These are phyloP conservation scores for Mesorhabditis belari DNA, from an alignment of 2,888 invertebrate genomes.

Conservation along the genomic window DNA sequence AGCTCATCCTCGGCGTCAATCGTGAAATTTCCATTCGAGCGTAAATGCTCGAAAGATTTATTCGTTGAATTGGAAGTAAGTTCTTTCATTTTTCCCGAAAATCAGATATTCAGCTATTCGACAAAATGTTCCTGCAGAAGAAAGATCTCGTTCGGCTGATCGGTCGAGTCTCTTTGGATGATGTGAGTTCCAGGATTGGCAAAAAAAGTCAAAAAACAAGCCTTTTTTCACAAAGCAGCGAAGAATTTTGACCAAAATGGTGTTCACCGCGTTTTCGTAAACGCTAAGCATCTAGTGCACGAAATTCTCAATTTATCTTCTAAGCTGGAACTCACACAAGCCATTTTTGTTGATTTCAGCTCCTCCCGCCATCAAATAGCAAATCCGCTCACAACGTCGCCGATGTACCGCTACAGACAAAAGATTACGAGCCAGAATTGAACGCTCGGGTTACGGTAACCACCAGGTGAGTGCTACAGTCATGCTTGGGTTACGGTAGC, in stretches of 20 bases:
- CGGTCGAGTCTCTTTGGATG: slow-evolving; percentile 29
- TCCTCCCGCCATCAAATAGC: slow-evolving; percentile 53
- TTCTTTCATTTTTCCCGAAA: slow-evolving; percentile 51
- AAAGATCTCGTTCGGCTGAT: slow-evolving; percentile 45
- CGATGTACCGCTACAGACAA: slow-evolving; percentile 44
- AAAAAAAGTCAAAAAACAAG: too few relatives aligned
- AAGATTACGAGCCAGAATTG: slow-evolving; percentile 35
- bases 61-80: slow-evolving; percentile 27
- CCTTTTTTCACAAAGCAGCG: too few relatives aligned
- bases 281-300: too few relatives aligned
- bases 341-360: slow-evolving; percentile 14
- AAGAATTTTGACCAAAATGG: too few relatives aligned
- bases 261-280: too few relatives aligned
- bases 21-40: slow-evolving; percentile 52
- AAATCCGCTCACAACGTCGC: slow-evolving; percentile 49
- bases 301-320: neutral
- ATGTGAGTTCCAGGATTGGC: slow-evolving; percentile 11
- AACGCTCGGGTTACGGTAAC: slow-evolving; percentile 45
- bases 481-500: neutral
- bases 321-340: too few relatives aligned
- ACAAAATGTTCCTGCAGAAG: slow-evolving; percentile 55
- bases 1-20: slow-evolving; percentile 41
- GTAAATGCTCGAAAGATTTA: slow-evolving; percentile 24
- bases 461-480: slow-evolving; percentile 29
- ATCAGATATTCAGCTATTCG: slow-evolving; percentile 50